Conservation (phyloP, 1,140 invertebrate genomes). For the Drosophila takahashii region DNA sequence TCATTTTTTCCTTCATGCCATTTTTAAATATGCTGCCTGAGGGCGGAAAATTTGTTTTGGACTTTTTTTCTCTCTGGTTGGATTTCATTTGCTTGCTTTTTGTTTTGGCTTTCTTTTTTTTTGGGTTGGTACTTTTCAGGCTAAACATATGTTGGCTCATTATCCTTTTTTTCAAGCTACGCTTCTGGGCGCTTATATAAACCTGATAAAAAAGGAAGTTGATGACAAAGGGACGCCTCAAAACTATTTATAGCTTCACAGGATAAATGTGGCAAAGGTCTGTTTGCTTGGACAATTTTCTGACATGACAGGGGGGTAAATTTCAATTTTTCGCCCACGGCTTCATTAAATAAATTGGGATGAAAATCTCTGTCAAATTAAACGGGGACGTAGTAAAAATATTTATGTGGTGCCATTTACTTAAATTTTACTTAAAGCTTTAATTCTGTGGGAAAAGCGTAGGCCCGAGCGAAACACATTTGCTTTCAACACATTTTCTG, state of each 20-base stretch:
- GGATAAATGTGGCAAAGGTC: constrained; percentile 32
- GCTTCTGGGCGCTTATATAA: constrained; percentile 5
- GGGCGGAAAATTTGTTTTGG: constrained; percentile 48
- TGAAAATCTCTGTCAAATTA: constrained; percentile 49
- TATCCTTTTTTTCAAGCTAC: constrained; percentile 52
- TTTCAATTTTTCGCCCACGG: constrained; percentile 20
- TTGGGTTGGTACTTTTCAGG: constrained; percentile 7
- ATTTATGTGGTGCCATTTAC: constrained; percentile 44
- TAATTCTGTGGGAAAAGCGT: constrained; percentile 10
- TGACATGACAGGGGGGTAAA: neutral
- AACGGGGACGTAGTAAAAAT: neutral
- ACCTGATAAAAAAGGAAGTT: neutral
- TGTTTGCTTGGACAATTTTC: constrained; percentile 26
- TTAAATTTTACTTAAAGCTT: constrained; percentile 49
- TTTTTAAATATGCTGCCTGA: constrained; percentile 71
- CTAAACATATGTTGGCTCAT: constrained; percentile 66
- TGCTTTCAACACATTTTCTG: constrained; percentile 29
- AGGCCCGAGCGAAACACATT: constrained; percentile 8
- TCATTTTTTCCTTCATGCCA: constrained; percentile 29
- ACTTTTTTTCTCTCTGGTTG: constrained; percentile 16
- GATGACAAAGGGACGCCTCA: constrained; percentile 2
- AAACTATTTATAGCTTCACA: constrained; percentile 35
- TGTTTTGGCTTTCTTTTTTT: constrained; percentile 30
- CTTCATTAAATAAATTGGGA: constrained; percentile 54
- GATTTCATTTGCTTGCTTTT: constrained; percentile 33